Evolutionary conservation across 2,797 vertebrate genomes (phyloP), one percentile per base, ranked within the genome.

Genomic region (Scyliorhinus canicula): DNA sequence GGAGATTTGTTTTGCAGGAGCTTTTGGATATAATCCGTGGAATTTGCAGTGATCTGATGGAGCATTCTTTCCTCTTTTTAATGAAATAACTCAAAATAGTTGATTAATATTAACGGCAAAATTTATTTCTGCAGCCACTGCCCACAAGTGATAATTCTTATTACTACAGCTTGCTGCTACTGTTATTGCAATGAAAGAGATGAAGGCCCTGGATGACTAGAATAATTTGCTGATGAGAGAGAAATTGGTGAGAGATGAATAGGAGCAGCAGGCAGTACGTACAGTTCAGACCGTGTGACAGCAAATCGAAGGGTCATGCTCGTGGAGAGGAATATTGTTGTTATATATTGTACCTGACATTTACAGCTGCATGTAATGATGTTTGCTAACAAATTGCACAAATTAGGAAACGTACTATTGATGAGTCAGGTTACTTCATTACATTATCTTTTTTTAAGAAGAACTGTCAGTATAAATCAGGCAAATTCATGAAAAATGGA

Each of bases 201-300:
- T 95, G 69, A 95, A 52, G 95, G 95, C 95, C 84, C 95, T 16
- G 2, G 57, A 95, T 95, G 95, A 94, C 95, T 95, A 95, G 95
- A 91, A 85, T 95, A 95, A 69, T 95, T n/a, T 95, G 95, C 95
- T 95, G 95, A 95, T 95, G 88, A 96, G 95, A 95, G 95, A 91
- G 95, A 96, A 96, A 97, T 86, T 86, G 95, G 95, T 95, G 95
- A 95, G 50, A 95, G 93, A 95, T 95, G 96, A 96, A 96, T 96
- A 95, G 96, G 95, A 96, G 95, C 95, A 95, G 95, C 95, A 96
- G 96, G 95, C 95, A 95, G 95, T 95, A 93, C 26, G 14, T 19
- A 95, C 40, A 28, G 44, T 40, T 93, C 9, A 67, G 85, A 93
- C 40, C 63, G 40, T 65, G 95, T 95, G 95, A 88, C 35, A 77